Evolutionary conservation across 2,888 invertebrate species (phyloP).

Genomic region (Erynnis tages): DNA sequence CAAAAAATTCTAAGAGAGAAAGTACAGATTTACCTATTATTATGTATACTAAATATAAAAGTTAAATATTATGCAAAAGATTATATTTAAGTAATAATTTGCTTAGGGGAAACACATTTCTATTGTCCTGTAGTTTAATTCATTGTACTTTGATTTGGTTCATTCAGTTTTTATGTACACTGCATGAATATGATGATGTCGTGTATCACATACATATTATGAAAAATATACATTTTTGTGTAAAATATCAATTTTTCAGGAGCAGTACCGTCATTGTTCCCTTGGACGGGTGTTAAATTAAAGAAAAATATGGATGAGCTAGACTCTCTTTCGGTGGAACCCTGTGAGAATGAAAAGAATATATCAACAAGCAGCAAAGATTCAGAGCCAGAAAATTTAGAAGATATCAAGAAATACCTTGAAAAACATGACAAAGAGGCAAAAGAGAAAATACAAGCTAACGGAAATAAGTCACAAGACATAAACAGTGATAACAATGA

Average conservation of each 20-base stretch:
- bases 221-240: no score
- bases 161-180: no score
- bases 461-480: neutral
- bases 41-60: no score
- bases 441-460: slow-evolving; percentile 29
- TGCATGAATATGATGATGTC: slow-evolving; percentile 7
- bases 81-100: no score
- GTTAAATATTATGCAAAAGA: no score
- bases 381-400: slow-evolving; percentile 62
- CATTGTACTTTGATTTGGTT: no score
- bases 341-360: slow-evolving; percentile 31
- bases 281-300: slow-evolving; percentile 66
- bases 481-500: slow-evolving; percentile 9
- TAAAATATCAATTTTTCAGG: slow-evolving; percentile 54
- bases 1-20: no score
- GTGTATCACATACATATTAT: no score
- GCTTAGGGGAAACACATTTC: no score
- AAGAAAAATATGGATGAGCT: slow-evolving; percentile 29
- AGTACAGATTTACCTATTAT: no score
- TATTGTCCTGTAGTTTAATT: no score
- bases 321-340: slow-evolving; percentile 10
- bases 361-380: slow-evolving; percentile 46
- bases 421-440: slow-evolving; percentile 55
- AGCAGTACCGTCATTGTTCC: slow-evolving; percentile 87
- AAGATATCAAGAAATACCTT: slow-evolving; percentile 64